A percentile compares a stretch with the other conserved stretches of the same genome.
phyloP scores from a whole-genome alignment of 2,888 invertebrate species.

The Lucinisca nassula region DNA sequence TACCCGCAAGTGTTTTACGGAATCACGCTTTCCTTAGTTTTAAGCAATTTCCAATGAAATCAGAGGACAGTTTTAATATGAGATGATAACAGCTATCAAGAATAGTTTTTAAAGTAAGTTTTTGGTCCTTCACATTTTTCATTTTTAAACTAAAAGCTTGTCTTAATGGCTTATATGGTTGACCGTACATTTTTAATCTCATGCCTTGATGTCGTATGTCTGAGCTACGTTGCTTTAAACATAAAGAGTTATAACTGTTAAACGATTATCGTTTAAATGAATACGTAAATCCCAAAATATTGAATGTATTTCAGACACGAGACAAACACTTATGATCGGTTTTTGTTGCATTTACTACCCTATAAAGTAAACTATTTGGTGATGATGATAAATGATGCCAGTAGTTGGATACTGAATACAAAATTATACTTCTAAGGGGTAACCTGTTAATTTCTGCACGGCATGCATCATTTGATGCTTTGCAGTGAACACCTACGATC shows the following conservation, averaged over 20 bases:
- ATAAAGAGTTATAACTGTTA: neutral
- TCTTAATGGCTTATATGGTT: too few species aligned
- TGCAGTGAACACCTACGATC: conserved; percentile 47
- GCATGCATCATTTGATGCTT: conserved; percentile 35
- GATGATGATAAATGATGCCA: neutral
- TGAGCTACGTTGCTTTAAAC: neutral
- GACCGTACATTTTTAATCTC: neutral
- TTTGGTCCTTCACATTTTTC: too few species aligned
- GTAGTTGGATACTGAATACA: neutral
- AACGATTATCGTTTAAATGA: neutral
- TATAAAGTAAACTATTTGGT: neutral
- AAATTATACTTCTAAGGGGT: conserved; percentile 21
- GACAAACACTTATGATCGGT: neutral
- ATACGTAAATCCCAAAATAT: neutral
- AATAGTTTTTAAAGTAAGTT: too few species aligned
- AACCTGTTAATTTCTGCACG: conserved; percentile 34
- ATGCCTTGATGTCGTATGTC: neutral
- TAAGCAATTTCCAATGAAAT: too few species aligned
- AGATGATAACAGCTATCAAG: too few species aligned
- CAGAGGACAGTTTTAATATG: too few species aligned
- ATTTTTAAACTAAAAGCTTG: too few species aligned
- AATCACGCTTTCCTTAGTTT: too few species aligned
- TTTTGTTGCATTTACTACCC: neutral
- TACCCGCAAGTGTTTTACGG: too few species aligned
- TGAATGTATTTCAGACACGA: neutral